Evolutionary conservation across 2,797 vertebrate genomes (phyloP), one percentile per base, ranked within the genome.

Genomic region (Garrulus glandarius): DNA sequence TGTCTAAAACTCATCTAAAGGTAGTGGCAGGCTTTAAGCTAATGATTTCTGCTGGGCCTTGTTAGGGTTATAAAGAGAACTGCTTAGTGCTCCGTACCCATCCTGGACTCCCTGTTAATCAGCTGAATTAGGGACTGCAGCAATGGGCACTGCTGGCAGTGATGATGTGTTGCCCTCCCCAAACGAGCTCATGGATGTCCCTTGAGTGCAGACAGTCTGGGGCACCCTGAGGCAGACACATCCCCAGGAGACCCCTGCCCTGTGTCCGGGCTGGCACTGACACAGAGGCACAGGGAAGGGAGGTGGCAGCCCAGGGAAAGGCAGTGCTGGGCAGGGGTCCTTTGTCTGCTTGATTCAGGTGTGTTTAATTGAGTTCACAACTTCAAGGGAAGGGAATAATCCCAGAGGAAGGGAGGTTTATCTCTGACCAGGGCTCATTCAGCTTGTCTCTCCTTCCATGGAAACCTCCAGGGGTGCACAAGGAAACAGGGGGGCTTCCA

Each of bases 161-260:
- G 64, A 36, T 13, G 1, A 30, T 11, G 46, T 34, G 17, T 0
- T 46, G 50, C 37, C 64, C 37, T 59, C 41, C 23, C 18, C n/a
- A 17, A 0, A 39, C 0, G 1, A 32, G 57, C 8, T 1, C 21
- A 13, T 2, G 36, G 26, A n/a, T 15, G 55, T 60, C 20, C 29
- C 56, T 17, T 2, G 30, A 22, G 34, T 0, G 3, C 27, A 52
- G 64, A 4, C 3, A 7, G n/a, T 2, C 0, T 1, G 18, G 56
- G 57, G 79, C 5, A 30, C 29, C 50, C 29, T 19, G 50, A 30
- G 29, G 29, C 23, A 56, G 22, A 47, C 46, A 55, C n/a, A 20
- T 52, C 3, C 1, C n/a, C 49, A 29, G 39, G 15, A 68, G 24
- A 15, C 50, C 61, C 29, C 50, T 15, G 26, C 36, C 65, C 50